Evolutionary conservation across 2,113 vertebrate genomes (phyloP).

Genomic region (Taxidea taxus): DNA sequence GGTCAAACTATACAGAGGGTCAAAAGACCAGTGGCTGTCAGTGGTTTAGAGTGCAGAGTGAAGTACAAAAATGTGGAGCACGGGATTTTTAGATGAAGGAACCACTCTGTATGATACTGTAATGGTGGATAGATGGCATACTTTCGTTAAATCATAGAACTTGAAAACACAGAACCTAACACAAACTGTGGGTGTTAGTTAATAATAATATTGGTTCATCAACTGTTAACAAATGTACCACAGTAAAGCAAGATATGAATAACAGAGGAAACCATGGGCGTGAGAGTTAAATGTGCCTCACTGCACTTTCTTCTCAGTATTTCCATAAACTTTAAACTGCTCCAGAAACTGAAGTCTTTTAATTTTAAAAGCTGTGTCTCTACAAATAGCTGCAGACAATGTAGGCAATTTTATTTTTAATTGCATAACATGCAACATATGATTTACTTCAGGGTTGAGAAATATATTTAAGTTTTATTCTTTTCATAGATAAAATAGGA

Average conservation of each 20-base stretch:
- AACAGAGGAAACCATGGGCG: background rate
- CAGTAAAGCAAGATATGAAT: background rate
- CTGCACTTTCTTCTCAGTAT: background rate
- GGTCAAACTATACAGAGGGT: background rate
- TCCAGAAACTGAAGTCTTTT: background rate
- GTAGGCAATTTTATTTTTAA: background rate
- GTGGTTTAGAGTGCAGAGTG: background rate
- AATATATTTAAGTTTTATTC: background rate
- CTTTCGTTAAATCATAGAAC: background rate
- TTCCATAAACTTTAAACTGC: background rate
- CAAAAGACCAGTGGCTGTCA: background rate
- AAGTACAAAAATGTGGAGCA: accelerated
- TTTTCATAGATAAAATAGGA: background rate
- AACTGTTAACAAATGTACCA: background rate
- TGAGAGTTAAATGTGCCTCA: background rate
- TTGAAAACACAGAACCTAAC: background rate
- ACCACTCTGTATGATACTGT: background rate
- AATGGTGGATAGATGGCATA: background rate
- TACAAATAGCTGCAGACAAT: background rate
- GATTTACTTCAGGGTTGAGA: background rate
- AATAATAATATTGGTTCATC: background rate
- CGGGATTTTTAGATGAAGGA: background rate
- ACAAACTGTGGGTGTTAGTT: background rate
- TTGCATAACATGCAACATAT: background rate
- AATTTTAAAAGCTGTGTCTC: background rate